Evolutionary conservation across 1,140 invertebrate species (phyloP).

Genomic region (Himalopsyche phryganea): DNA sequence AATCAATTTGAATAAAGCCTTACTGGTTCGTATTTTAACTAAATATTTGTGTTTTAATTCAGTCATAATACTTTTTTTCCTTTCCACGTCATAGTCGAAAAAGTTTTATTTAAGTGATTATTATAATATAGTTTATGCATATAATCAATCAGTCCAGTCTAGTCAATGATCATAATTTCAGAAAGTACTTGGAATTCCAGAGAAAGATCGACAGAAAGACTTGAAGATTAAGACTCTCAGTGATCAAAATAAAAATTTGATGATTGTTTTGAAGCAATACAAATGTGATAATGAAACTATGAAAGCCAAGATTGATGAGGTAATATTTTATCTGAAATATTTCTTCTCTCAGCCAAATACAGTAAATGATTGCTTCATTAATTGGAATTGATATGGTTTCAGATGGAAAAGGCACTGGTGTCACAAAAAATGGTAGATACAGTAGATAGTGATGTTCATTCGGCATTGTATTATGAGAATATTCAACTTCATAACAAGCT

Average conservation of each 20-base stretch:
- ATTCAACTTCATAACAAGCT: slow-evolving; percentile 40
- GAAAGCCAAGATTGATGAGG: slow-evolving; percentile 4
- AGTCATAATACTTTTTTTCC: background rate
- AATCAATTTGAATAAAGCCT: slow-evolving; percentile 22
- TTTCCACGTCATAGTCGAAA: no score
- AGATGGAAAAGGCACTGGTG: slow-evolving; percentile 37
- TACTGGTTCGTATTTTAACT: slow-evolving; percentile 17
- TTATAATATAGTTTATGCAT: no score
- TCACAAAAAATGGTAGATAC: slow-evolving; percentile 43
- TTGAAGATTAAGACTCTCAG: slow-evolving; percentile 38
- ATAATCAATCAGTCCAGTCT: no score
- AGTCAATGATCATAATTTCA: slow-evolving; percentile 35
- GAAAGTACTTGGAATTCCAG: slow-evolving; percentile 44
- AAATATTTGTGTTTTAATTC: background rate
- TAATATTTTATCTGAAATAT: background rate
- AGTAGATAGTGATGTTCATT: slow-evolving; percentile 45
- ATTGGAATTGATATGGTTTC: no score
- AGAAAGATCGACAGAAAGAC: slow-evolving; percentile 39
- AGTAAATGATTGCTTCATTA: no score
- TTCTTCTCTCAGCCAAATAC: no score
- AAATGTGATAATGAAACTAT: slow-evolving; percentile 21
- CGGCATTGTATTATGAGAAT: slow-evolving; percentile 47
- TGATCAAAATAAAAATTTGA: slow-evolving; percentile 39
- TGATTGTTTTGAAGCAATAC: slow-evolving; percentile 38
- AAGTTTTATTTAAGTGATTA: no score